Evolutionary conservation across 2,888 invertebrate genomes (phyloP).

Genomic region (Scrobipalpa atriplicella): DNA sequence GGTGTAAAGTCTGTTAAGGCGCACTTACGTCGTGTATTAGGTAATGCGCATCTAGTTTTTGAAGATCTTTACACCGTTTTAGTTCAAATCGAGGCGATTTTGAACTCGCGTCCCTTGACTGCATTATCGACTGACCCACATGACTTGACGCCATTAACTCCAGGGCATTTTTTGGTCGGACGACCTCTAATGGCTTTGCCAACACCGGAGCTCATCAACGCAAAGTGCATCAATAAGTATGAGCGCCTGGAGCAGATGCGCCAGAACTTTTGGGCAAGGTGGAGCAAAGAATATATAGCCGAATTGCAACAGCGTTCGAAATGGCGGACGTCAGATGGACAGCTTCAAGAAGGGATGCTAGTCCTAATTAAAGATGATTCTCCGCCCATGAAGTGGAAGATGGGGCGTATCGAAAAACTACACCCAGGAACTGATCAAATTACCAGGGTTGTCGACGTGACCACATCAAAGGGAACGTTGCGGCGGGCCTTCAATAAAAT

Average conservation of each 20-base stretch:
- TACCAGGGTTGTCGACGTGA: neutral
- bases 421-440: neutral
- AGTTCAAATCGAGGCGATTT: conserved; percentile 31
- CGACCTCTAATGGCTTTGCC: conserved; percentile 32
- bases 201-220: conserved; percentile 11
- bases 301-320: conserved; percentile 32
- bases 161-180: conserved; percentile 30
- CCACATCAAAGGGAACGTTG: neutral
- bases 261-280: conserved; percentile 32
- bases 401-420: neutral
- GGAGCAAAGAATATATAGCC: conserved; percentile 29
- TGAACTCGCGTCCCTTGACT: conserved; percentile 35
- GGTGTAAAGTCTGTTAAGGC: conserved; percentile 17
- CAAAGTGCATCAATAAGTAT: conserved; percentile 13
- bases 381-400: too few relatives aligned
- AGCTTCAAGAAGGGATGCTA: neutral
- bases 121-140: conserved; percentile 31
- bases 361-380: neutral
- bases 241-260: conserved; percentile 24
- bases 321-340: conserved; percentile 23
- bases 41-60: conserved; percentile 18
- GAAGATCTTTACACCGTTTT: conserved; percentile 33
- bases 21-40: conserved; percentile 27
- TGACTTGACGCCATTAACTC: conserved; percentile 29
- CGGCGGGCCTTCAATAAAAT: neutral